A percentile compares a stretch with the other conserved stretches of the same genome.
phyloP scores from a whole-genome alignment of 2,113 vertebrate species.

The Sialia sialis region DNA sequence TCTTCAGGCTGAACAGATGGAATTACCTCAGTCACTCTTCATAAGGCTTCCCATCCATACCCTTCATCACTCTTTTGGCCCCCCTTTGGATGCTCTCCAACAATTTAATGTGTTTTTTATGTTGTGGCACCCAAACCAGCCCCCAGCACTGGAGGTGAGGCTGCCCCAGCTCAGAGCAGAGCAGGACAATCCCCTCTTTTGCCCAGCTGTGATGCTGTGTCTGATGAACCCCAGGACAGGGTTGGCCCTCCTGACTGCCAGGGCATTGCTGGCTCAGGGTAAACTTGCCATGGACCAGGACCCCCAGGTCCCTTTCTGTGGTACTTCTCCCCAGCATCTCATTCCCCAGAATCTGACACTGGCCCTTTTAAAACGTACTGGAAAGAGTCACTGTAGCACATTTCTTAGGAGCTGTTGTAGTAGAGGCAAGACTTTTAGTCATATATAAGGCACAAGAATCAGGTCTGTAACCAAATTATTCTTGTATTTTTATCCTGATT shows the following conservation, averaged over 20 bases:
- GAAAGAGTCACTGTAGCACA: background rate
- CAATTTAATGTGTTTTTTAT: rapidly evolving
- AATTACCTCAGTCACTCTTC: background rate
- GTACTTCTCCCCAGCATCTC: background rate
- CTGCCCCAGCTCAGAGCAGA: rapidly evolving
- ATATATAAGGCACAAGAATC: background rate
- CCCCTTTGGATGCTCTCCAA: rapidly evolving
- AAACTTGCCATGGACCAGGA: rapidly evolving
- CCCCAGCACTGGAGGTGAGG: background rate
- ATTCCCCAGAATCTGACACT: background rate
- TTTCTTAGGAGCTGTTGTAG: background rate
- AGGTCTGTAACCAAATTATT: background rate
- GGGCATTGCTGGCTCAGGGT: rapidly evolving
- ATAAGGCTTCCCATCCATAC: background rate
- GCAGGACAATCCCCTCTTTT: background rate
- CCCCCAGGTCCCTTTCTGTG: background rate
- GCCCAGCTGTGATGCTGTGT: rapidly evolving
- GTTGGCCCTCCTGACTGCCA: background rate
- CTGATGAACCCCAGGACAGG: rapidly evolving
- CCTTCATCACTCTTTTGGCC: background rate
- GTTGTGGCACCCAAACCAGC: background rate
- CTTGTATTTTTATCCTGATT: background rate
- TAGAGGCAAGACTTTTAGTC: background rate
- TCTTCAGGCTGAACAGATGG: background rate
- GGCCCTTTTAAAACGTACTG: background rate